phyloP scores from a whole-genome alignment of 2,797 vertebrate species.

The Pelodytes ibericus region DNA sequence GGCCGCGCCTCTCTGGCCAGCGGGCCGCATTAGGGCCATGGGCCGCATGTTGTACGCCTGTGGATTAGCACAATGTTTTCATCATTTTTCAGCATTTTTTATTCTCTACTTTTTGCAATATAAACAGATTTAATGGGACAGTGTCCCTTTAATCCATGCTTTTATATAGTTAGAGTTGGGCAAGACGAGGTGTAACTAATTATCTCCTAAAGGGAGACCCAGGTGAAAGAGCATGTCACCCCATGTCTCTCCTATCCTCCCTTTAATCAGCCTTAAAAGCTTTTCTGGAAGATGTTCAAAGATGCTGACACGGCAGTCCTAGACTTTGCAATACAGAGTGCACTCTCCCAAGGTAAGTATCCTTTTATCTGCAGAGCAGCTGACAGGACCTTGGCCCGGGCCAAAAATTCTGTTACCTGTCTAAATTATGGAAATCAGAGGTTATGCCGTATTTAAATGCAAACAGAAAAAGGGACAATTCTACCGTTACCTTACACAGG shows the following conservation, averaged over 20 bases:
- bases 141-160: too few species aligned
- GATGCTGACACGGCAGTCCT: conserved; percentile 83
- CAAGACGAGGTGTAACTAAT: not conserved
- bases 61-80: too few species aligned
- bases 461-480: not conserved
- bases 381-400: not conserved
- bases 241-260: conserved; percentile 67
- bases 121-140: too few species aligned
- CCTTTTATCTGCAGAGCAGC: conserved; percentile 55
- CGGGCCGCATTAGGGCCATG: too few species aligned
- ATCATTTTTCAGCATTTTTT: too few species aligned
- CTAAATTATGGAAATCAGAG: not conserved
- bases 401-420: not conserved
- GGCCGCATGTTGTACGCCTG: too few species aligned
- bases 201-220: not conserved
- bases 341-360: conserved; percentile 75
- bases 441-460: not conserved
- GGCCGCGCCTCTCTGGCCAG: too few species aligned
- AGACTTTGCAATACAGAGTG: conserved; percentile 74
- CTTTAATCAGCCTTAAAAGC: conserved; percentile 86
- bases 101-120: too few species aligned
- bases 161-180: too few species aligned
- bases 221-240: conserved; percentile 58
- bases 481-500: not conserved
- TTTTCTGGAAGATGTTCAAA: conserved; percentile 89